A percentile compares a stretch with the other conserved stretches of the same genome.
phyloP scores from a whole-genome alignment of 2,797 vertebrate species.

The Syngnathus acus region DNA sequence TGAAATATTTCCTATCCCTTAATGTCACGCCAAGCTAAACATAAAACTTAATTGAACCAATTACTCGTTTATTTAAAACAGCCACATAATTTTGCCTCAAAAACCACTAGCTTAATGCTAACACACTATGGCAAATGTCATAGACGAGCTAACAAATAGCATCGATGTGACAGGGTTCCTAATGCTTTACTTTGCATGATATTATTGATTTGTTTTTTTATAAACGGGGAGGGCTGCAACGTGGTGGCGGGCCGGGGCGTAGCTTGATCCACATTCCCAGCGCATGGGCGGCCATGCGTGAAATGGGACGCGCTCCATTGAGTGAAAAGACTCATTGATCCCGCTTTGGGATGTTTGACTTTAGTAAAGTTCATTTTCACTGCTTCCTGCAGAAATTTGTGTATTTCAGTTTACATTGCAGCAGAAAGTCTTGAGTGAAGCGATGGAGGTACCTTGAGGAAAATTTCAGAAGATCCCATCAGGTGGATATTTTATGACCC shows the following conservation, averaged over 20 bases:
- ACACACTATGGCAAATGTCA: neutral
- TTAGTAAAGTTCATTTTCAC: neutral
- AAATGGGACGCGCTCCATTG: conserved; percentile 79
- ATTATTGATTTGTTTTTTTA: conserved; percentile 29
- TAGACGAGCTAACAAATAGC: neutral
- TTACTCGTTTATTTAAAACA: neutral
- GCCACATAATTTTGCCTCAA: too few relatives aligned
- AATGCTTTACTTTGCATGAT: neutral
- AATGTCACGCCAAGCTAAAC: too few relatives aligned
- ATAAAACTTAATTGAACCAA: too few relatives aligned
- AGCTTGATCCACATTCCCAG: conserved; percentile 43
- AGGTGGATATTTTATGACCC: neutral
- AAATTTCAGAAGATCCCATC: neutral
- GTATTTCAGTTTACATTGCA: neutral
- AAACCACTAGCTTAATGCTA: neutral
- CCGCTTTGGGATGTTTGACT: neutral
- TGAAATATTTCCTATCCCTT: too few relatives aligned
- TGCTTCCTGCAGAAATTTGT: neutral
- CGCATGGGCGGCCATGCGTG: conserved; percentile 62
- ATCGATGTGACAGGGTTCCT: neutral
- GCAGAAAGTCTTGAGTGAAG: neutral
- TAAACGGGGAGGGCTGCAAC: conserved; percentile 52
- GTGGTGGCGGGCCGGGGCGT: conserved; percentile 19
- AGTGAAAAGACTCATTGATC: conserved; percentile 39
- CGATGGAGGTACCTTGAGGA: neutral